Base-by-base conservation (phyloP, 2,888 invertebrate genomes). In the Lordiphosa fenestrarum region DNA sequence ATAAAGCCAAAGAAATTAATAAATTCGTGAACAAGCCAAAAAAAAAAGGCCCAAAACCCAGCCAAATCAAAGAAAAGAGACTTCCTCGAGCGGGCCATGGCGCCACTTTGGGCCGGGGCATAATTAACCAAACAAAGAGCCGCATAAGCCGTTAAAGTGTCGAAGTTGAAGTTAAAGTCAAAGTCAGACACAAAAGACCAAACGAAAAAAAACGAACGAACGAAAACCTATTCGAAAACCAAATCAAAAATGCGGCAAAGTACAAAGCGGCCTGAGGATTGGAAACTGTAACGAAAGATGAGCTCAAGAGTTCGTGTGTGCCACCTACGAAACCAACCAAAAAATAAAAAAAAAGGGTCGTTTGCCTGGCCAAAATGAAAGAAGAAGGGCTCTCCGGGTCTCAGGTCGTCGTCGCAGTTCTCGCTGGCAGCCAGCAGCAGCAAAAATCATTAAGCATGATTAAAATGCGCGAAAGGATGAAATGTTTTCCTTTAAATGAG, bases 121-220 rank as follows among this genome's bases (percentile, higher is more conserved):
- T 76, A 82, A 83, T 76, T 76, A 76, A 69, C 78, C 75, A 75
- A 76, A 76, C 80, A 76, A 83, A 83, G 70, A 76, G 65, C 64
- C 77, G 56, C 59, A 59, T 63, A 66, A 63, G 82, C 77, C 62
- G 82, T 70, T 76, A 76, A 78, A 83, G 80, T 84, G 75, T 80
- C 77, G 70, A 83, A 60, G 65, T 57, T 66, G 60, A 60, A 56
- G 66, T 40, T 30, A 57, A 47, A 66, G 59, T 49, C 59, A 56
- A 61, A 53, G 53, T 61, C 63, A 72, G 49, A 55, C 49, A 60
- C 36, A 48, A 39, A 47, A 51, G 50, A 21, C 25, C 9, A 39
- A 13, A n/a, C 13, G 53, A 46, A 48, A 36, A 42, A 54, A 19
- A 19, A 19, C 15, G 15, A 15, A 21, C 44, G 25, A 48, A 42